Base-by-base conservation (phyloP, 2,888 invertebrate genomes). In the Cyclophora punctaria region DNA sequence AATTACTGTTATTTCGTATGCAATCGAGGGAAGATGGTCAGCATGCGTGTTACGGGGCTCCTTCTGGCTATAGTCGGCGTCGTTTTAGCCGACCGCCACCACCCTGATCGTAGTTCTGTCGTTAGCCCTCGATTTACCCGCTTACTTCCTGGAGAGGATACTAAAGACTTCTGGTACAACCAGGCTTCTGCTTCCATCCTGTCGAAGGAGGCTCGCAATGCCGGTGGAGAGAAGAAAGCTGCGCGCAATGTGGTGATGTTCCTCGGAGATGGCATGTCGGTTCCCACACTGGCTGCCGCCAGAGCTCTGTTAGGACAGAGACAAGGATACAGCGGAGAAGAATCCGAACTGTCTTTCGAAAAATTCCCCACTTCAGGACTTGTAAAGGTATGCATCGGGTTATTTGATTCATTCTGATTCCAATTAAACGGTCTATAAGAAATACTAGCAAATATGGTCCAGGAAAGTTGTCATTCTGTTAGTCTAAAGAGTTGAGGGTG, bases 191-290 rank as follows among this genome's bases (percentile, higher is more conserved):
- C 72, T 6, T 81, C 71, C 2, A 72, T 91, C 35, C 63, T 69
- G 3, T 87, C 50, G 42, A 55, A 56, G 7, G 59, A 81, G 48
- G 69, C 72, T 3, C 78, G 49, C 5, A 37, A 51, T 6, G 48
- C 53, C 41, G 35, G 55, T 7, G 49, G 53, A 51, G 33, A 7
- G 2, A 34, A 52, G 48, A 58, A 50, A 5, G 48, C 48, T 7
- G 74, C 73, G 35, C 64, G 66, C 46, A 94, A 94, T 71, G 80
- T 93, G 4, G 91, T 94, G 51, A 81, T 94, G 73, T 94, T 94
- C 74, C 71, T 95, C 46, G 94, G 94, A 2, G 94, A 94, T 73
- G 94, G 94, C 40, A 93, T 94, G 93, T 92, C 93, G 4, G 76
- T 93, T 44, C 86, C 92, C 1, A 94, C 94, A 0, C 74, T 93